Base-by-base conservation (phyloP, 2,888 invertebrate species). In the Pheosia gnoma region DNA sequence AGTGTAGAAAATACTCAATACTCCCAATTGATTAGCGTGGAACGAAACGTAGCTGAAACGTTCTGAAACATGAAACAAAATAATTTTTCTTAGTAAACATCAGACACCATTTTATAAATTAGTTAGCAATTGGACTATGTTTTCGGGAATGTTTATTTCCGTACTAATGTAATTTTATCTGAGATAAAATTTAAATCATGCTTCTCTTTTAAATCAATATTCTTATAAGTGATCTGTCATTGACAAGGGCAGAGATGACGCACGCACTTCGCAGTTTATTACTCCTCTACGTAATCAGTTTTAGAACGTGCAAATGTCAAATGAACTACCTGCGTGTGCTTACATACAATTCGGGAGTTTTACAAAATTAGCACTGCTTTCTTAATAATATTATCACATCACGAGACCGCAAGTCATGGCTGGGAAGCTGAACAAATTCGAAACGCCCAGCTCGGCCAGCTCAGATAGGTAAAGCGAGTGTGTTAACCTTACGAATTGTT, bases 391-490 rank as follows among this genome's bases (percentile, higher is more conserved):
- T 70, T 76, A 72, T 58, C 63, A 65, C 62, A 65, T 76, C 78
- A 75, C 74, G 78, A 75, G 80, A 74, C 74, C 62, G 61, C 77
- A 80, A 83, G 85, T 83, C 76, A 93, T 93, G 93, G 90, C 93
- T 86, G 93, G 92, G 72, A 93, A 90, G 85, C 85, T 94, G 85
- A 95, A 94, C 81, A 95, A 95, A 86, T 96, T 96, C 82, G 97
- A 97, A 91, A 97, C 97, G 74, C 97, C 97, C 78, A 98, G 98
- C 87, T 98, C 98, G 66, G 98, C 97, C 71, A 98, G 98, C 91
- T 98, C 98, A 70, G 98, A 98, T 94, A 97, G 97, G 97, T 97
- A 96, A 92, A 86, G 76, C 82, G 80, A 79, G 85, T 85, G 84
- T 84, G 82, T 75, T 87, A 86, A 86, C 83, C 82, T 85, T 78